Conservation (phyloP, 2,888 invertebrate genomes). For the Gerris lacustris region DNA sequence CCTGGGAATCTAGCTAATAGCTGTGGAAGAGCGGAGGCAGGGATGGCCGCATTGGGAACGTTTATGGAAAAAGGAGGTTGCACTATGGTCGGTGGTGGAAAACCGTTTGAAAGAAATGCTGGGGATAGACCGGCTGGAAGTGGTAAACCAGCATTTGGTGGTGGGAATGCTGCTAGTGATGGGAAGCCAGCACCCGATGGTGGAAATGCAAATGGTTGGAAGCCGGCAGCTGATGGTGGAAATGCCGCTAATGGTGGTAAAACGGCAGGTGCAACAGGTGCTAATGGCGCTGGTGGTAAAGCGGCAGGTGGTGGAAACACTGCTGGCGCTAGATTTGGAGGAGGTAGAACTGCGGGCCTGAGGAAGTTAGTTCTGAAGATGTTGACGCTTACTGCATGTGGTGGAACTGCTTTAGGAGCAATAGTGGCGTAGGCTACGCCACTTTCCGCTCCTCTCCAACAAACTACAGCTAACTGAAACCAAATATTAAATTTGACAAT, state of each 20-base stretch:
- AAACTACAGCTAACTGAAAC: neutral
- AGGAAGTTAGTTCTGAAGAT: neutral
- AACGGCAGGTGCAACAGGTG: neutral
- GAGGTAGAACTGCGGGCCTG: neutral
- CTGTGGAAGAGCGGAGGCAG: neutral
- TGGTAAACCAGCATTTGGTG: neutral
- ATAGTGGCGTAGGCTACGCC: neutral
- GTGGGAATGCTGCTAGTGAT: neutral
- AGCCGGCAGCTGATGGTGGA: neutral
- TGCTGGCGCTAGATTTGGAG: neutral
- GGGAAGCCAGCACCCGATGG: neutral
- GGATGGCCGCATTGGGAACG: neutral
- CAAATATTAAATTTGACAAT: no score
- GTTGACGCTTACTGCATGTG: conserved; percentile 8
- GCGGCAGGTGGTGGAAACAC: neutral
- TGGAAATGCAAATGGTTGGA: neutral
- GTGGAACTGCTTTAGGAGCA: neutral
- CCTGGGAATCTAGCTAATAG: neutral
- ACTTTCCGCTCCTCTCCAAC: neutral
- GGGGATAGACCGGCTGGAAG: neutral
- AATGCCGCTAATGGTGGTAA: neutral
- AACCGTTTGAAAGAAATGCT: neutral
- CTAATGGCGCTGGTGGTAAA: neutral
- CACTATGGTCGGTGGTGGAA: neutral
- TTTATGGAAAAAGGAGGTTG: neutral